Percentiles rank a stretch among this genome's conserved stretches.
These are phyloP conservation scores for Dasypogon diadema DNA, from an alignment of 2,888 invertebrate genomes.

Conservation along the genomic window DNA sequence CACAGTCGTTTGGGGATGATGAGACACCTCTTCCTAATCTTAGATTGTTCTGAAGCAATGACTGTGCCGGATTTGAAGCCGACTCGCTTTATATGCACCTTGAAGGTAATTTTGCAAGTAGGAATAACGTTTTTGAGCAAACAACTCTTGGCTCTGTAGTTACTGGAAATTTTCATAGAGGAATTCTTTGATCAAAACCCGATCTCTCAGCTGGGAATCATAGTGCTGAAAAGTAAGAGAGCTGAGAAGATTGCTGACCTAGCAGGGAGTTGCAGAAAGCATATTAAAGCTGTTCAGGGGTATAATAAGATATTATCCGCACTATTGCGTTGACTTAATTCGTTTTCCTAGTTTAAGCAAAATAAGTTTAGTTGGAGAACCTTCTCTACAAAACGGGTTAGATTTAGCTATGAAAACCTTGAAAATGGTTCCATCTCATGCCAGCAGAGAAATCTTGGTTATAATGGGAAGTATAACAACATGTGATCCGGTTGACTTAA, in stretches of 20 bases:
- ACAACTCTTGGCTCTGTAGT: constrained; percentile 71
- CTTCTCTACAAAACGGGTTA: constrained; percentile 95
- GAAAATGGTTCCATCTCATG: constrained; percentile 91
- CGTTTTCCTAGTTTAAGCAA: constrained; percentile 72
- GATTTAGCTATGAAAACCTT: constrained; percentile 88
- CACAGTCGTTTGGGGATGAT: constrained; percentile 97
- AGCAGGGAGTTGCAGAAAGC: constrained; percentile 86
- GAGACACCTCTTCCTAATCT: constrained; percentile 91
- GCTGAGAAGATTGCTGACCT: constrained; percentile 93
- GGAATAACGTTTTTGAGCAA: not conserved
- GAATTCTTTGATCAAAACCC: constrained; percentile 99
- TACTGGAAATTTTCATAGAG: constrained; percentile 92
- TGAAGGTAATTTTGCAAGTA: constrained; percentile 75
- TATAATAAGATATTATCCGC: constrained; percentile 61
- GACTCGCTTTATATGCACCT: constrained; percentile 85
- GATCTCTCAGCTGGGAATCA: constrained; percentile 95
- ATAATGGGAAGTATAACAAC: constrained; percentile 95
- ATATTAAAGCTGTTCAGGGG: constrained; percentile 77
- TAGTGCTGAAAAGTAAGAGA: constrained; percentile 91
- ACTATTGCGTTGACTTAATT: not conserved
- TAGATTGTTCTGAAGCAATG: constrained; percentile 97
- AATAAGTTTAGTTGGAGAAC: constrained; percentile 79
- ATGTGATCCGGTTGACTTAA: constrained; percentile 96
- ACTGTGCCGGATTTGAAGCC: constrained; percentile 95
- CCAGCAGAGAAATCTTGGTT: constrained; percentile 92